These are phyloP conservation scores for Leptosomus discolor DNA, from an alignment of 2,113 vertebrate species.

Conservation along the genomic window DNA sequence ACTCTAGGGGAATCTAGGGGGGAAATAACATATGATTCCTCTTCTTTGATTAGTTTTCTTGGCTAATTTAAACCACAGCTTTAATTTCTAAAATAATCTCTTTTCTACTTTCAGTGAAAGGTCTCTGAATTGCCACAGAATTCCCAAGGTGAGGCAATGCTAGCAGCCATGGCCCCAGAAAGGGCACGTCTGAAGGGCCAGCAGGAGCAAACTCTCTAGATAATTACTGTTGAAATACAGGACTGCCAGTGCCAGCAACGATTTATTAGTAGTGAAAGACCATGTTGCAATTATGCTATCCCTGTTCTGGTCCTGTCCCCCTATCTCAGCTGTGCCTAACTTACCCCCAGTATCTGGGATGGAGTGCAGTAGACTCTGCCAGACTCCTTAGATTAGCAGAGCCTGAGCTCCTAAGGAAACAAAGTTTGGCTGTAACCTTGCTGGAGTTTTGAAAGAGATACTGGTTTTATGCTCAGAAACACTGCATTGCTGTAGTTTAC, in stretches of 20 bases:
- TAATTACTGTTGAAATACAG: neutral
- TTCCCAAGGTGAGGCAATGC: neutral
- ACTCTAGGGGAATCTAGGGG: neutral
- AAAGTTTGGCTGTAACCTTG: neutral
- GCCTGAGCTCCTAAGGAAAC: neutral
- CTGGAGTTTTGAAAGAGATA: neutral
- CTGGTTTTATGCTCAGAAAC: neutral
- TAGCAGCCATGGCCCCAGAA: neutral
- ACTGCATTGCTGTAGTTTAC: neutral
- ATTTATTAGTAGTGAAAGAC: neutral
- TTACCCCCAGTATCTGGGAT: neutral
- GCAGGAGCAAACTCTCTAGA: neutral
- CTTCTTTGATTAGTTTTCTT: neutral
- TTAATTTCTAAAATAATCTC: neutral
- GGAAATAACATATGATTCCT: neutral
- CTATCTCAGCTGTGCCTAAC: neutral
- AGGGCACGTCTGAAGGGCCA: neutral
- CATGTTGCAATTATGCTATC: neutral
- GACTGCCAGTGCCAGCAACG: neutral
- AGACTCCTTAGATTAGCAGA: neutral
- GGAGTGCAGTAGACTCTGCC: neutral
- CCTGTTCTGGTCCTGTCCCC: neutral
- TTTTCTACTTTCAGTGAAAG: neutral
- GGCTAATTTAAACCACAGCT: neutral
- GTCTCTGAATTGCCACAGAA: neutral